phyloP scores from a whole-genome alignment of 1,140 invertebrate species.

The Drosophila kikkawai region DNA sequence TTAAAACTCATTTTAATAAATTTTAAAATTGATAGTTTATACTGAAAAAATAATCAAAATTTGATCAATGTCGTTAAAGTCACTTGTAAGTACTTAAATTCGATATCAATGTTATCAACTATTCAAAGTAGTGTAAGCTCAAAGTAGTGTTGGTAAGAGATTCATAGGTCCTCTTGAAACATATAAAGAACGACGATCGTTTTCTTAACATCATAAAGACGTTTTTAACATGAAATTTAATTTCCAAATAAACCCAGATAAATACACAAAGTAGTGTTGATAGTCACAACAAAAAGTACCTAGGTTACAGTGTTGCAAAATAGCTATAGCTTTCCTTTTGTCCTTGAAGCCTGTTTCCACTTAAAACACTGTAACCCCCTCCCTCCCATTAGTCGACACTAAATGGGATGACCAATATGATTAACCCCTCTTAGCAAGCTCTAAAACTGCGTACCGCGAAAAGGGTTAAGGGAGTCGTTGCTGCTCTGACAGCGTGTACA shows the following conservation, averaged over 20 bases:
- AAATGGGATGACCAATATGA: slow-evolving; percentile 34
- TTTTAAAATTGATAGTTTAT: too few relatives aligned
- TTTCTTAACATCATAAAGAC: background rate
- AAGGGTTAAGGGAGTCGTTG: background rate
- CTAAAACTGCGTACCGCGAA: slow-evolving; percentile 6
- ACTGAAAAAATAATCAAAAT: too few relatives aligned
- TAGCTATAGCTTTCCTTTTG: background rate
- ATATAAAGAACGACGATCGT: too few relatives aligned
- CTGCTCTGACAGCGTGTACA: background rate
- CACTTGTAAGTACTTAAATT: too few relatives aligned
- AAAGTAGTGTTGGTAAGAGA: background rate
- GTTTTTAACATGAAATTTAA: background rate
- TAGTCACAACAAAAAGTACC: background rate
- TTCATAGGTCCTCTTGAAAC: background rate
- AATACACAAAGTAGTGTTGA: background rate
- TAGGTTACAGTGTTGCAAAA: background rate
- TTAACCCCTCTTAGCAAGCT: slow-evolving; percentile 23
- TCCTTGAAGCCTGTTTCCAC: background rate
- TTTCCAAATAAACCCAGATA: background rate
- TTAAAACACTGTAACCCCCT: background rate
- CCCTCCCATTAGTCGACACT: slow-evolving; percentile 16
- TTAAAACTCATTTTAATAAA: too few relatives aligned
- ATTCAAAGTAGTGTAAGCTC: too few relatives aligned
- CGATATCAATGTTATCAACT: too few relatives aligned
- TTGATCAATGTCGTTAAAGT: too few relatives aligned